phyloP scores from a whole-genome alignment of 2,113 vertebrate species.

The Trichomycterus rosablanca region DNA sequence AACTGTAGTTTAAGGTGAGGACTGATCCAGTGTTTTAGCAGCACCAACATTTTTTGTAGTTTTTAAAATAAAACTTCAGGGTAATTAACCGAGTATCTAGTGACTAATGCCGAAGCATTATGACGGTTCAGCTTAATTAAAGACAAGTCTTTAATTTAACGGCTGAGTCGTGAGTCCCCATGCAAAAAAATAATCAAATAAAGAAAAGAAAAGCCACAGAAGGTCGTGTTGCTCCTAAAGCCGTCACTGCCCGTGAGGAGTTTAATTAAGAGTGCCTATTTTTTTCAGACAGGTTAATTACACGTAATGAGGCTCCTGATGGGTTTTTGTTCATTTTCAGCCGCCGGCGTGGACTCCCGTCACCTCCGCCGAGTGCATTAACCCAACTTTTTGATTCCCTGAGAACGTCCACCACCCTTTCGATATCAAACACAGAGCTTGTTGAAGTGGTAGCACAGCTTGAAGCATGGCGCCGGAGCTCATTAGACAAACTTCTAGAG shows the following conservation, averaged over 20 bases:
- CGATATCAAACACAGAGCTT: slow-evolving; percentile 3
- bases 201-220: slow-evolving; percentile 8
- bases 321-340: slow-evolving; percentile 10
- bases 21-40: not conserved
- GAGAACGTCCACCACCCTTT: not conserved
- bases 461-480: not conserved
- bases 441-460: not conserved
- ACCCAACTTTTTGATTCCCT: slow-evolving; percentile 2
- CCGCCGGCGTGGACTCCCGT: not conserved
- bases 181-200: not conserved
- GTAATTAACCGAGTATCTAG: not conserved
- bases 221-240: slow-evolving; percentile 3
- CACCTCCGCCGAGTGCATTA: slow-evolving; percentile 13
- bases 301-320: slow-evolving; percentile 41
- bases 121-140: not conserved
- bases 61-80: not conserved
- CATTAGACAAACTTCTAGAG: slow-evolving; percentile 13
- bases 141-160: not conserved
- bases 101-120: not conserved
- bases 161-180: not conserved
- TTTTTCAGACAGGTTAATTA: slow-evolving; percentile 43
- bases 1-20: no score
- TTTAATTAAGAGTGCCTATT: slow-evolving; percentile 34
- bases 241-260: slow-evolving; percentile 7
- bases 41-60: not conserved